Base-by-base conservation (phyloP, 2,888 invertebrate species). In the Ophonus ardosiacus region DNA sequence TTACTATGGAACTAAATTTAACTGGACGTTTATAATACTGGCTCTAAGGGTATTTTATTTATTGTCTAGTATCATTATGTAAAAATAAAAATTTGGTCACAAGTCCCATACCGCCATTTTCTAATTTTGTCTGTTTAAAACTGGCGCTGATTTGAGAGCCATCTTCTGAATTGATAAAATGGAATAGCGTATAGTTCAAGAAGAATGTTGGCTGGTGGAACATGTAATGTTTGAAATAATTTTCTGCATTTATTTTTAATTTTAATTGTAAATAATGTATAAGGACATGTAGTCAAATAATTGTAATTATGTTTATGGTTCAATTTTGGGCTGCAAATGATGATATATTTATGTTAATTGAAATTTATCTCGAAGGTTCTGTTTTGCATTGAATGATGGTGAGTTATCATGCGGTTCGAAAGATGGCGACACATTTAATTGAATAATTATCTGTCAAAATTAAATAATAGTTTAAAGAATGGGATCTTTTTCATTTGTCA, bases 361-460 rank as follows among this genome's bases (percentile, higher is more conserved):
- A 68, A 68, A 68, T 31, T 68, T n/a, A 68, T 68, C 68, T 68
- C 38, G 31, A 68, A 31, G 38, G 68, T 74, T 74, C 15, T 21
- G 71, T 17, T 71, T n/a, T 15, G 38, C 17, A 43, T 17, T n/a
- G n/a, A 8, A 43, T 43, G 71, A 65, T 24, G 31, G 24, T 63
- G 63, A 68, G 71, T 74, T 74, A 18, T 10, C 43, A 43, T 43
- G 43, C 40, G n/a, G 56, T 56, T 57, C 40, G 57, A 65, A 31
- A 81, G 81, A 81, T 81, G 81, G 68, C 81, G 68, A 43, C 68
- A 68, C 68, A 38, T 68, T 68, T 81, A 81, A 81, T 71, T 81
- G 71, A 81, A 81, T 81, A 81, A 81, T 81, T 65, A 81, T 81
- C 68, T 81, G 71, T 81, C 71, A 81, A 81, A 81, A 81, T 71